These are phyloP conservation scores for Melanostoma mellinum DNA, from an alignment of 2,888 invertebrate species.

Conservation along the genomic window DNA sequence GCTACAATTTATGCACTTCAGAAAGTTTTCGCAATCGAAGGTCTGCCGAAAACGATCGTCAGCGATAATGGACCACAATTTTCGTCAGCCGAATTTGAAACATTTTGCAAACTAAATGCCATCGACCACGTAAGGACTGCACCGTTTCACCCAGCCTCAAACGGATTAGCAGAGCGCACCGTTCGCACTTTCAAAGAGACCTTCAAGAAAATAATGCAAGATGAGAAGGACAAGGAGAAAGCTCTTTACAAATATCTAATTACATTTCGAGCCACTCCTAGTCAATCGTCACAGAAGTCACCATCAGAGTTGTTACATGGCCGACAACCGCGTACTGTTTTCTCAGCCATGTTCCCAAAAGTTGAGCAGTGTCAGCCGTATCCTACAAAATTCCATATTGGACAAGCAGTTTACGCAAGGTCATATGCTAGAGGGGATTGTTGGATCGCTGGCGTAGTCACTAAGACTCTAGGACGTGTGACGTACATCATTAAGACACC, in stretches of 20 bases:
- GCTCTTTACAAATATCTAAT: background rate
- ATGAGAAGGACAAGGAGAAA: background rate
- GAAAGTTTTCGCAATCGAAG: too few relatives aligned
- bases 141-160: too few relatives aligned
- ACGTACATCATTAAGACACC: background rate
- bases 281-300: background rate
- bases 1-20: too few relatives aligned
- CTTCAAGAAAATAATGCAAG: slow-evolving; percentile 16
- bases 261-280: slow-evolving; percentile 6
- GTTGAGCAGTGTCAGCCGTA: background rate
- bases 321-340: slow-evolving; percentile 3
- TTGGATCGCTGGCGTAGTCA: slow-evolving; percentile 3
- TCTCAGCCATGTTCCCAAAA: slow-evolving; percentile 3
- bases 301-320: background rate
- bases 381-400: background rate
- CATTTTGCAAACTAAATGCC: too few relatives aligned
- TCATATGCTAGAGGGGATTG: background rate
- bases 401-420: background rate
- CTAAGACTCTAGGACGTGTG: background rate
- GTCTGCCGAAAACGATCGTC: too few relatives aligned
- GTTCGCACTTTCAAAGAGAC: background rate
- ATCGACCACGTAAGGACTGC: too few relatives aligned
- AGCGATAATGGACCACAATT: too few relatives aligned
- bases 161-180: background rate
- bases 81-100: too few relatives aligned